phyloP scores from a whole-genome alignment of 2,113 vertebrate genomes.

The Microcebus lehilahytsara region DNA sequence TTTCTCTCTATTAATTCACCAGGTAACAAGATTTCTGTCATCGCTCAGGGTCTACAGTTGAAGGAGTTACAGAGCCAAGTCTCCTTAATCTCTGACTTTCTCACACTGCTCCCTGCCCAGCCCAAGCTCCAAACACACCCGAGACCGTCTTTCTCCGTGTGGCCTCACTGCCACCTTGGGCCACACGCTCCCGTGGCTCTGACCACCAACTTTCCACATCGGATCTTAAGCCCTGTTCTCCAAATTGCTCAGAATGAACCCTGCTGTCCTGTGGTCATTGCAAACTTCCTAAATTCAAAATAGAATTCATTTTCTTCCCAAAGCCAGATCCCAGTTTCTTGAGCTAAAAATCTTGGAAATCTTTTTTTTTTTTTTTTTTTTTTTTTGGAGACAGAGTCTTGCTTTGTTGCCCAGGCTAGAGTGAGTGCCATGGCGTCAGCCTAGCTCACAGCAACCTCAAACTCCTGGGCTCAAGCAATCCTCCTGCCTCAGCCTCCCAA shows the following conservation, averaged over 20 bases:
- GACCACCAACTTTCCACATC: background rate
- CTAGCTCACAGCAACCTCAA: no score
- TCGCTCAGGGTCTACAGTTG: background rate
- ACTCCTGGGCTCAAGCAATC: no score
- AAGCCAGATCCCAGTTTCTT: background rate
- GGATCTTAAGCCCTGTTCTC: background rate
- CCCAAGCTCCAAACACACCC: background rate
- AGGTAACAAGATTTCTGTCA: no score
- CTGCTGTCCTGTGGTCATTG: rapidly evolving
- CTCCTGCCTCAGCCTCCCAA: no score
- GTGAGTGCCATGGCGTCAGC: no score
- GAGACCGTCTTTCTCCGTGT: background rate
- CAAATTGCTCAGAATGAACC: background rate
- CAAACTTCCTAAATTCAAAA: background rate
- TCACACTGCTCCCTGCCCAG: no score
- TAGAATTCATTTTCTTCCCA: background rate
- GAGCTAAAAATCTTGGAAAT: background rate
- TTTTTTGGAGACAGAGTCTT: no score
- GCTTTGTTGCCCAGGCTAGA: no score
- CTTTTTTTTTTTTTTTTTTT: no score
- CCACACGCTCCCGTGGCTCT: background rate
- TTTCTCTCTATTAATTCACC: background rate
- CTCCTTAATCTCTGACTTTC: background rate
- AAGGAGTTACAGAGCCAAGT: background rate
- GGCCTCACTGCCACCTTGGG: rapidly evolving